phyloP scores from a whole-genome alignment of 1,140 invertebrate genomes.

The Alviniconcha marisindica region DNA sequence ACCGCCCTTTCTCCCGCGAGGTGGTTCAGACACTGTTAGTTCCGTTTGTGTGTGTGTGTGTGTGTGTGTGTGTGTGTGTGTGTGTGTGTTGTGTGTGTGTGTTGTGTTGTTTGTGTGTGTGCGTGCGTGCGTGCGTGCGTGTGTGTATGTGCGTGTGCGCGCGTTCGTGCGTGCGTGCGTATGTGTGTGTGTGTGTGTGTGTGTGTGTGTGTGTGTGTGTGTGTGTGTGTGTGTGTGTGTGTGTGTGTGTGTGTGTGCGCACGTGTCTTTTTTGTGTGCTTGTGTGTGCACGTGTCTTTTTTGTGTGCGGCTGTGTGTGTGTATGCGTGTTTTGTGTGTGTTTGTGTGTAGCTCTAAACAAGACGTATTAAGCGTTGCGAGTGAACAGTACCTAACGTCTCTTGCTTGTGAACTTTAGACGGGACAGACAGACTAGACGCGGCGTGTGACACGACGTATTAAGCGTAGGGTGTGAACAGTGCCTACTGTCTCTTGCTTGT shows the following conservation, averaged over 20 bases:
- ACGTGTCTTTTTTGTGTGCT: neutral
- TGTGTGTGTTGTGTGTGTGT: slow-evolving; percentile 13
- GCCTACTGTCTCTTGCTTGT: neutral
- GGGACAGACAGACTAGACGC: no score
- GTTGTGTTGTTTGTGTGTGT: no score
- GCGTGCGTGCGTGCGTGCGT: slow-evolving; percentile 6
- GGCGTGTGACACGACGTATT: no score
- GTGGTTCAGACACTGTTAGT: no score
- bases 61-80: slow-evolving; percentile 9
- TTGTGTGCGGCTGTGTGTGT: neutral
- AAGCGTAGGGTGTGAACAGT: neutral
- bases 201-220: neutral
- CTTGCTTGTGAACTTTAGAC: no score
- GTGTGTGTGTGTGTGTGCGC: neutral
- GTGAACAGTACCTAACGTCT: no score
- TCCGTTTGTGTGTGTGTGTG: no score
- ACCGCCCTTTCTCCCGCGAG: no score
- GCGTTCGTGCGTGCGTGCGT: neutral
- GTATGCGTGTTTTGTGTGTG: neutral
- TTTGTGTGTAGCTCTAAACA: neutral
- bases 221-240: neutral
- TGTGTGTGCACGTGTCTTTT: neutral
- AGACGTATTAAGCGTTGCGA: no score
- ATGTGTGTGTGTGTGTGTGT: neutral
- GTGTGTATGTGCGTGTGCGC: neutral